phyloP scores from a whole-genome alignment of 2,888 invertebrate species.

The Lasioglossum figueresi region DNA sequence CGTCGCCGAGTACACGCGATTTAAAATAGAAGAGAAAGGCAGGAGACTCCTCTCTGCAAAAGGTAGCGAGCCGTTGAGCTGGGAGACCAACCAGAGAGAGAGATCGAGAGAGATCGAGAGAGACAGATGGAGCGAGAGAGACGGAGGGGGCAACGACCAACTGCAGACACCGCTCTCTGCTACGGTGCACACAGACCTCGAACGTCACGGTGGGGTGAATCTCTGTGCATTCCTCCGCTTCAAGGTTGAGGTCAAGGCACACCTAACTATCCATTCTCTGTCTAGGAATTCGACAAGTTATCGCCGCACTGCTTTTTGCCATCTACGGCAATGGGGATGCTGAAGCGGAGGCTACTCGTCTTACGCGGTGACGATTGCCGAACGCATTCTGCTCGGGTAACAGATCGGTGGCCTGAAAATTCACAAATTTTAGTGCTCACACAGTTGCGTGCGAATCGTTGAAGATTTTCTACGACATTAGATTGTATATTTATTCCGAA shows the following conservation, averaged over 20 bases:
- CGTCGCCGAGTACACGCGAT: conserved; percentile 4
- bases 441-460: too few species aligned
- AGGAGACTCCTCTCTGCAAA: conserved; percentile 17
- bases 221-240: conserved; percentile 75
- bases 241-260: conserved; percentile 81
- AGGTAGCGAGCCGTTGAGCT: conserved; percentile 22
- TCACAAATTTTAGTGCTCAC: not conserved
- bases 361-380: not conserved
- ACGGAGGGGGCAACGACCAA: conserved; percentile 44
- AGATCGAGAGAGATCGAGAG: not conserved
- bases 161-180: conserved; percentile 37
- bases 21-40: conserved; percentile 39
- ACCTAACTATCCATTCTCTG: conserved; percentile 71
- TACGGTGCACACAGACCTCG: conserved; percentile 40
- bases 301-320: not conserved
- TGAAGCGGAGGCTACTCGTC: not conserved
- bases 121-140: not conserved
- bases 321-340: not conserved
- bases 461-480: too few species aligned
- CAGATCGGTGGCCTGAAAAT: not conserved
- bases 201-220: conserved; percentile 56
- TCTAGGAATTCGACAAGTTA: conserved; percentile 29
- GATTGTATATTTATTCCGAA: too few species aligned
- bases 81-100: not conserved
- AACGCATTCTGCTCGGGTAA: not conserved